Evolutionary conservation across 2,888 invertebrate species (phyloP).

Genomic region (Trichogramma evanescens): DNA sequence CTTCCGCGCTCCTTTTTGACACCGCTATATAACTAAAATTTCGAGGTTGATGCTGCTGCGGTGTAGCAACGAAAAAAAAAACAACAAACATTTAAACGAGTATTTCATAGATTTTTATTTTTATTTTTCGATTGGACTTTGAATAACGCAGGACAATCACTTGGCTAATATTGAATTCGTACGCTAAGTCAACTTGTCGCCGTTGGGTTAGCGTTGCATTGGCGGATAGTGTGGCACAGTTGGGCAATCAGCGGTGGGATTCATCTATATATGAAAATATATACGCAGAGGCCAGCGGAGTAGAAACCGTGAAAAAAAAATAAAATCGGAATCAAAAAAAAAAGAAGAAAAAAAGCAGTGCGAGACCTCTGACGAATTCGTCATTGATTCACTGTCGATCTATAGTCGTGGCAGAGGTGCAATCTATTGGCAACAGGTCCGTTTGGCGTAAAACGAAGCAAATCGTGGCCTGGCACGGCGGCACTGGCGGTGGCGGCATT

Average conservation of each 20-base stretch:
- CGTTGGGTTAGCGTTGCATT: too few relatives aligned
- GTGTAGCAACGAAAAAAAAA: too few relatives aligned
- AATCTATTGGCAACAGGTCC: constrained; percentile 36
- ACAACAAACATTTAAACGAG: too few relatives aligned
- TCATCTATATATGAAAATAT: too few relatives aligned
- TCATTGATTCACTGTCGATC: constrained; percentile 17
- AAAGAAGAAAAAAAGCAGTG: constrained; percentile 9
- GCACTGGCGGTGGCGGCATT: constrained; percentile 20
- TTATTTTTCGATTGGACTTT: constrained; percentile 20
- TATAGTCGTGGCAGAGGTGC: constrained; percentile 13
- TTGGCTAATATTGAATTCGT: too few relatives aligned
- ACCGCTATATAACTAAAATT: not conserved
- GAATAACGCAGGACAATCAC: too few relatives aligned
- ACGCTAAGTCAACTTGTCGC: too few relatives aligned
- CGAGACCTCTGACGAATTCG: constrained; percentile 7
- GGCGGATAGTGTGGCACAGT: too few relatives aligned
- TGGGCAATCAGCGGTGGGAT: too few relatives aligned
- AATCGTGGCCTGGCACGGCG: constrained; percentile 22
- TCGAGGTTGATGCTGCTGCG: too few relatives aligned
- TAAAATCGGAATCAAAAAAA: not conserved
- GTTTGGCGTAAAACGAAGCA: constrained; percentile 28
- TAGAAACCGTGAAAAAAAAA: too few relatives aligned
- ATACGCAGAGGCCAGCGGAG: too few relatives aligned
- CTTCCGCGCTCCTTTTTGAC: constrained; percentile 3
- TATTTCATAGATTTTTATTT: constrained; percentile 6